A percentile compares a stretch with the other conserved stretches of the same genome.
phyloP scores from a whole-genome alignment of 2,888 invertebrate genomes.

The Sisyra nigra region DNA sequence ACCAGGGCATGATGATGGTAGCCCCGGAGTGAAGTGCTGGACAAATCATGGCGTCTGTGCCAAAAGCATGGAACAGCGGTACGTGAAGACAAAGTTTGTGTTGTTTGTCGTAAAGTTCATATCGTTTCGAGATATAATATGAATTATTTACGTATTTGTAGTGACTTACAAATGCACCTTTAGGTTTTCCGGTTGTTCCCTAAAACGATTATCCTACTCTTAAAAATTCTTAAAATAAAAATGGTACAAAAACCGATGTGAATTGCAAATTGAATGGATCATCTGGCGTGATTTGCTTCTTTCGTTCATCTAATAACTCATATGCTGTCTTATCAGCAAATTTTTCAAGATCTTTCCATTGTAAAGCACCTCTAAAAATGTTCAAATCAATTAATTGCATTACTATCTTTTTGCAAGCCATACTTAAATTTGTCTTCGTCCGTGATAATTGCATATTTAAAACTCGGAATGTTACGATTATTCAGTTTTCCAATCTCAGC shows the following conservation, averaged over 20 bases:
- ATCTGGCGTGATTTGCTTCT: conserved; percentile 42
- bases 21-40: conserved; percentile 39
- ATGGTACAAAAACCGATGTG: conserved; percentile 41
- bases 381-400: too few relatives aligned
- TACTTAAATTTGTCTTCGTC: too few relatives aligned
- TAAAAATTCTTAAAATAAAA: background rate
- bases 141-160: conserved; percentile 62
- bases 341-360: conserved; percentile 25
- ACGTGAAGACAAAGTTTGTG: conserved; percentile 45
- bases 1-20: conserved; percentile 42
- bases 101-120: conserved; percentile 27
- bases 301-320: conserved; percentile 16
- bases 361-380: conserved; percentile 23
- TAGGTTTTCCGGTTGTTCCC: conserved; percentile 45
- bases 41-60: conserved; percentile 45
- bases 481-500: conserved; percentile 30
- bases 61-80: conserved; percentile 73
- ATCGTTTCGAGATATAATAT: conserved; percentile 38
- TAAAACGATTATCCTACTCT: too few relatives aligned
- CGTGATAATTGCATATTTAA: conserved; percentile 17
- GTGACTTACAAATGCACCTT: conserved; percentile 58
- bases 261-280: conserved; percentile 63
- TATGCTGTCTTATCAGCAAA: conserved; percentile 18
- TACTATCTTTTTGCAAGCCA: too few relatives aligned
- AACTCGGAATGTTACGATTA: conserved; percentile 29